Percentiles rank a stretch among this genome's conserved stretches.
phyloP scores from a whole-genome alignment of 2,113 vertebrate genomes.

The Oxygymnocypris stewartii region DNA sequence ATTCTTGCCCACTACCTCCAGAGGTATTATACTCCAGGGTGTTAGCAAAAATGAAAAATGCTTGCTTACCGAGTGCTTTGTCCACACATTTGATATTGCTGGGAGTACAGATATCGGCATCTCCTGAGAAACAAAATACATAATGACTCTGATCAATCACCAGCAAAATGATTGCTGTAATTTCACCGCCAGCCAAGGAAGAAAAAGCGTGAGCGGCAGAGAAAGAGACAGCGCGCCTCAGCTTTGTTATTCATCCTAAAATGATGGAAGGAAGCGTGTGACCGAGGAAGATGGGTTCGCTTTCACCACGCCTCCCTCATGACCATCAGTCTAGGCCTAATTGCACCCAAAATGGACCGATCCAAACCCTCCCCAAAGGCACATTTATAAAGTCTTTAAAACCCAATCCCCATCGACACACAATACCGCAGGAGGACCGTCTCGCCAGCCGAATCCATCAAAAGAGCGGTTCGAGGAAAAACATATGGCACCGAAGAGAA shows the following conservation, averaged over 20 bases:
- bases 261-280: conserved; percentile 53
- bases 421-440: conserved; percentile 5
- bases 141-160: conserved; percentile 74
- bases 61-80: conserved; percentile 85
- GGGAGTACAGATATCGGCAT: conserved; percentile 93
- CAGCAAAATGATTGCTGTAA: conserved; percentile 66
- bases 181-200: conserved; percentile 7
- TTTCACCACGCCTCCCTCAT: conserved; percentile 46
- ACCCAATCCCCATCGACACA: conserved; percentile 59
- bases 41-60: conserved; percentile 67
- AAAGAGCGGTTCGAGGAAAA: conserved; percentile 58
- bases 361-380: conserved; percentile 58
- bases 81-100: conserved; percentile 96
- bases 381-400: conserved; percentile 72
- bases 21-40: conserved; percentile 65
- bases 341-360: conserved; percentile 53
- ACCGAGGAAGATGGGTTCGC: conserved; percentile 39
- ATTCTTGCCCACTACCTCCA: conserved; percentile 63
- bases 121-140: conserved; percentile 81
- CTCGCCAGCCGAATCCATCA: conserved; percentile 56
- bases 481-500: conserved; percentile 48
- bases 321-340: conserved; percentile 59
- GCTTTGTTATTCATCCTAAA: conserved; percentile 68
- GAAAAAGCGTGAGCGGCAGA: conserved; percentile 9
- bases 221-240: background rate